Conservation (phyloP, 2,797 vertebrate species). For the Botia kubotai region DNA sequence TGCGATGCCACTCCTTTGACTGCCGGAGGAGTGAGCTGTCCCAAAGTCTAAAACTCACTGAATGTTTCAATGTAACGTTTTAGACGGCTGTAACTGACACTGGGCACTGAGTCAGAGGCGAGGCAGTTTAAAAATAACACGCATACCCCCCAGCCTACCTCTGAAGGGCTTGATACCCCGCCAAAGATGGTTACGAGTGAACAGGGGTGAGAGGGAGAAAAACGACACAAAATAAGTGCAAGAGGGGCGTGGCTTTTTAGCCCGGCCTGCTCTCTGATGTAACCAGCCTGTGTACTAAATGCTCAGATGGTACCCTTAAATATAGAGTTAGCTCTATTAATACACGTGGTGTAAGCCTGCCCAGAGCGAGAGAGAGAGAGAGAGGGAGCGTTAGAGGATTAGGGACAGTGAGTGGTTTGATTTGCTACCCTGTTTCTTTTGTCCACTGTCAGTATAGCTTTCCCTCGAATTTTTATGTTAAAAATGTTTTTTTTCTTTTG, state of each 20-base stretch:
- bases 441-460: background rate
- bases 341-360: slow-evolving; percentile 54
- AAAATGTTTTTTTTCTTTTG: background rate
- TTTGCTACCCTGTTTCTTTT: background rate
- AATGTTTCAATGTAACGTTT: slow-evolving; percentile 27
- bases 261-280: too few relatives aligned
- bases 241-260: slow-evolving; percentile 63
- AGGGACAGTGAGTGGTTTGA: too few relatives aligned
- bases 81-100: slow-evolving; percentile 30
- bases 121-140: too few relatives aligned
- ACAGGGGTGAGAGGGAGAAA: too few relatives aligned
- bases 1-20: too few relatives aligned
- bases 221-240: slow-evolving; percentile 56
- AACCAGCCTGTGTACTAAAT: slow-evolving; percentile 50
- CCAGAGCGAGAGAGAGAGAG: slow-evolving; percentile 44
- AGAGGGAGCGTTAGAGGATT: slow-evolving; percentile 30
- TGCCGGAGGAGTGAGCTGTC: too few relatives aligned
- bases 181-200: too few relatives aligned
- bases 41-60: slow-evolving; percentile 35
- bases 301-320: too few relatives aligned
- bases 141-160: too few relatives aligned
- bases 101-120: slow-evolving; percentile 58
- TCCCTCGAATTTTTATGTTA: background rate
- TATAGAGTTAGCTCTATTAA: too few relatives aligned
- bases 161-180: too few relatives aligned